Evolutionary conservation across 2,888 invertebrate genomes (phyloP).

Genomic region (Volucella zonaria): DNA sequence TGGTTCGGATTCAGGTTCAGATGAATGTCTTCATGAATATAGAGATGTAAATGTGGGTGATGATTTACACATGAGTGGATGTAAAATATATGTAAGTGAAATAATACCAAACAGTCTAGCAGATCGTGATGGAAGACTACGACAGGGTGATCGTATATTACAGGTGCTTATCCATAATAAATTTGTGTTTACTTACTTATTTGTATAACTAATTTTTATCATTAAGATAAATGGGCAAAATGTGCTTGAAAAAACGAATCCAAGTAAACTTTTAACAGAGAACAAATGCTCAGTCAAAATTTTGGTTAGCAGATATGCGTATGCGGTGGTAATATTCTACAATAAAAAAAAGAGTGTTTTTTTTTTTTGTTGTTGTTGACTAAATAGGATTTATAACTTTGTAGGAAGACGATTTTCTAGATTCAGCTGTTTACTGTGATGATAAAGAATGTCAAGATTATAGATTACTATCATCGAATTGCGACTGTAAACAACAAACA

Average conservation of each 20-base stretch:
- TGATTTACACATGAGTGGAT: conserved; percentile 83
- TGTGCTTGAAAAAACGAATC: conserved; percentile 84
- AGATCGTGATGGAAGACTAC: conserved; percentile 84
- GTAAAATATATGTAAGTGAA: conserved; percentile 86
- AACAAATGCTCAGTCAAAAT: conserved; percentile 84
- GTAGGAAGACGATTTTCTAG: conserved; percentile 79
- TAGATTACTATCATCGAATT: conserved; percentile 49
- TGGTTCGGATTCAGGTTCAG: conserved; percentile 54
- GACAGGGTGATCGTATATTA: conserved; percentile 85
- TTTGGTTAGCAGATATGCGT: conserved; percentile 84
- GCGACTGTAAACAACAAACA: conserved; percentile 73
- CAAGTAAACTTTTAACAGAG: conserved; percentile 84
- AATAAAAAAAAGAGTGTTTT: background rate
- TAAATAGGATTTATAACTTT: background rate
- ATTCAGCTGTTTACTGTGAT: conserved; percentile 79
- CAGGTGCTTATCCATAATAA: conserved; percentile 80
- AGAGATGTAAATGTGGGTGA: background rate
- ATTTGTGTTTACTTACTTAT: background rate
- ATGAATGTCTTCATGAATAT: conserved; percentile 33
- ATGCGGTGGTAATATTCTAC: conserved; percentile 78
- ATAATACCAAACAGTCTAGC: conserved; percentile 84
- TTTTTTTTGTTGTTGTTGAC: background rate
- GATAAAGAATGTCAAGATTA: conserved; percentile 74
- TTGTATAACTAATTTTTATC: background rate
- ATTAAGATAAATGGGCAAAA: conserved; percentile 84